Evolutionary conservation across 1,140 invertebrate genomes (phyloP), one percentile per base, ranked within the genome.

Genomic region (Bombyx mandarina): DNA sequence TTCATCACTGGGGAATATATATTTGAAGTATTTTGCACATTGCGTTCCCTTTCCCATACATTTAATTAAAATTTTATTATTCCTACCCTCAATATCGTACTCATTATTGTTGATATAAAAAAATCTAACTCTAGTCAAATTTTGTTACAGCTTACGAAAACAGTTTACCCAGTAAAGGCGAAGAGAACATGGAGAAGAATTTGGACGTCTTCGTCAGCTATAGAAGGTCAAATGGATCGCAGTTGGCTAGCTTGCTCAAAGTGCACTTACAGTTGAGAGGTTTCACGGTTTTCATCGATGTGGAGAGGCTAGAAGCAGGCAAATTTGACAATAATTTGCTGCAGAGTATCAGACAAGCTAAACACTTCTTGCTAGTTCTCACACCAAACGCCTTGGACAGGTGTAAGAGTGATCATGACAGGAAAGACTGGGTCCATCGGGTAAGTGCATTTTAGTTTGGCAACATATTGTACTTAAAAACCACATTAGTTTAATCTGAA

Each of bases 131-230:
- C 6, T 10, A 10, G 6, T 47, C 12, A 12, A 47, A 47, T 47
- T 10, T 56, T 50, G 57, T 86, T 86, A 35, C 79, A 90, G 89
- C 78, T 56, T 86, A 88, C 65, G 91, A 89, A 88, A 93, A 87
- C 77, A 91, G 83, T 64, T 85, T 89, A 72, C 89, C 86, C 65
- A 92, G 75, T 84, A 90, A 91, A 67, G 93, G 84, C 35, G 92
- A 95, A 68, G 94, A 94, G 62, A 93, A 92, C 70, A 89, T 93
- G 66, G 94, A 96, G 72, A 97, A 98, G 81, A 94, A 93, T 6
- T 87, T 98, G 55, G 98, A 99, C 83, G 97, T 99, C 3, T 99
- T 99, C 83, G 97, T 99, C 60, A 99, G 98, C 84, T 99, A 99
- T 81, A 89, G 99, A 66, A 90, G 99, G 72, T 98, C 97, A 1